These are phyloP conservation scores for Paedocypris micromegethes DNA, from an alignment of 2,797 vertebrate genomes.

Conservation along the genomic window DNA sequence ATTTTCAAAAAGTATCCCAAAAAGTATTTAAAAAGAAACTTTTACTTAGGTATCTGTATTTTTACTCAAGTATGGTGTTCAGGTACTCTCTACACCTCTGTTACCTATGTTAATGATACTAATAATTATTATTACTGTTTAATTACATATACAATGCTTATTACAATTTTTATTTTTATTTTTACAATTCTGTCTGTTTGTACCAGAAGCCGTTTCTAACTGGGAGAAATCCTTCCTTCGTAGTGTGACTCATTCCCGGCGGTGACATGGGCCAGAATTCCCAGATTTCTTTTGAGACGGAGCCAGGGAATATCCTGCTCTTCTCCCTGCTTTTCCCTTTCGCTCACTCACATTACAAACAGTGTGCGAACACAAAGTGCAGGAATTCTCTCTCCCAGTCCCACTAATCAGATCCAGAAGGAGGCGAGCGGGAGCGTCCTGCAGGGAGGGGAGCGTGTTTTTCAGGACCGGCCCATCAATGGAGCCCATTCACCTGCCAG, in stretches of 20 bases:
- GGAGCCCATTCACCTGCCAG: constrained; percentile 69
- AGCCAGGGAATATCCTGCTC: constrained; percentile 68
- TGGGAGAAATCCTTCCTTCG: constrained; percentile 80
- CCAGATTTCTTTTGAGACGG: constrained; percentile 69
- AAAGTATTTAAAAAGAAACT: no score
- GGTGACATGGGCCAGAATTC: constrained; percentile 74
- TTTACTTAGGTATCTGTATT: no score
- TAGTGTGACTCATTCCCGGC: constrained; percentile 77
- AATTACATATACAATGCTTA: no score
- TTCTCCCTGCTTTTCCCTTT: constrained; percentile 54
- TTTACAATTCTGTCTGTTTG: no score
- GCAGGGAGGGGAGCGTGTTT: constrained; percentile 53
- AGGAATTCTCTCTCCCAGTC: constrained; percentile 28
- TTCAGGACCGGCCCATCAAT: constrained; percentile 57
- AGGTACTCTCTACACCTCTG: no score
- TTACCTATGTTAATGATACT: no score
- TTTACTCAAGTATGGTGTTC: no score
- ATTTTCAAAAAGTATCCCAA: no score
- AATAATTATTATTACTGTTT: no score
- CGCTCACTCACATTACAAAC: constrained; percentile 47
- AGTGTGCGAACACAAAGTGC: constrained; percentile 33
- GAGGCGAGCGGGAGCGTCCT: constrained; percentile 55
- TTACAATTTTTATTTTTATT: no score
- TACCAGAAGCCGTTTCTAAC: no score
- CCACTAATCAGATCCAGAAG: constrained; percentile 48